Conservation (phyloP, 2,888 invertebrate genomes). For the Cataglyphis cursor region DNA sequence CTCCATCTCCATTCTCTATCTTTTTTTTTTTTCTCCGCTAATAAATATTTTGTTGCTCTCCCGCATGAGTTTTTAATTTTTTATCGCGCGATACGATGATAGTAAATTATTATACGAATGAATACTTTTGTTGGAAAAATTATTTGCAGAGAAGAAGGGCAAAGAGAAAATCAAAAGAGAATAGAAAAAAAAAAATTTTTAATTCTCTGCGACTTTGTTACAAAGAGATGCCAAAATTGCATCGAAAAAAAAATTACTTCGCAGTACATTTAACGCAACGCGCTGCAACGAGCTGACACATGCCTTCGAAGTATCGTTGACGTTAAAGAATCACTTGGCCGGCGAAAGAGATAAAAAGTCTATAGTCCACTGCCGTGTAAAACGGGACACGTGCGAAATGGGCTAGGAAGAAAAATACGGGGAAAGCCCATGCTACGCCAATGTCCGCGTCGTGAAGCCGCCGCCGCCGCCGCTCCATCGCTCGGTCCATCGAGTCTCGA, state of each 20-base stretch:
- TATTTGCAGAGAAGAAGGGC: background rate
- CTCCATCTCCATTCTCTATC: background rate
- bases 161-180: background rate
- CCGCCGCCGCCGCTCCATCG: conserved; percentile 30
- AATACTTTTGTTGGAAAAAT: background rate
- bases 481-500: conserved; percentile 65
- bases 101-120: background rate
- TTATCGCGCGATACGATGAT: background rate
- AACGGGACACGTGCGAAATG: conserved; percentile 20
- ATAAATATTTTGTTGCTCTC: conserved; percentile 63
- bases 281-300: conserved; percentile 31
- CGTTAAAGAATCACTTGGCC: conserved; percentile 52
- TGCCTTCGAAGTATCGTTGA: conserved; percentile 47
- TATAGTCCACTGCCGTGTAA: conserved; percentile 29
- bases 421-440: conserved; percentile 62
- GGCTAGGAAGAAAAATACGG: conserved; percentile 42
- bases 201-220: background rate
- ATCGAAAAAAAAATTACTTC: conserved; percentile 15
- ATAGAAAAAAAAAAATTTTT: background rate
- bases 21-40: conserved; percentile 15
- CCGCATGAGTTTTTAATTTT: conserved; percentile 18
- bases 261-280: conserved; percentile 33
- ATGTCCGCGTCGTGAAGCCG: conserved; percentile 56
- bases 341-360: conserved; percentile 42
- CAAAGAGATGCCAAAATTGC: conserved; percentile 7